phyloP scores from a whole-genome alignment of 2,888 invertebrate species.

The Artemia sp. region DNA sequence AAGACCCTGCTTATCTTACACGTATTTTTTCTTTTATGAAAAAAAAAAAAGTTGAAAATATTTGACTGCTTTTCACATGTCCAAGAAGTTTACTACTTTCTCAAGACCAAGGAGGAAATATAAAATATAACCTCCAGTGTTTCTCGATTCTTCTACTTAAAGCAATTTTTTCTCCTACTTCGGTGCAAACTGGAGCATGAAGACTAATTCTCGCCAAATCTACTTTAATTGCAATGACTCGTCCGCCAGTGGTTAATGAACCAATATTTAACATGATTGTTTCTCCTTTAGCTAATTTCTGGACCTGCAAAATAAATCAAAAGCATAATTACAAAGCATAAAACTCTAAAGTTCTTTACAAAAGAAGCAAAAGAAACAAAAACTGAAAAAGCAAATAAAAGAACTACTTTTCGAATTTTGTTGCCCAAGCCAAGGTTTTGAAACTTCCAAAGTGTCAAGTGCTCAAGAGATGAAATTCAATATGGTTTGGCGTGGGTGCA shows the following conservation, averaged over 20 bases:
- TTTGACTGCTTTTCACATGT: too few species aligned
- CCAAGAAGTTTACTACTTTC: too few species aligned
- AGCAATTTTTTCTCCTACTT: conserved; percentile 97
- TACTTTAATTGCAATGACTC: conserved; percentile 80
- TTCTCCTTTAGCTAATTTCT: conserved; percentile 75
- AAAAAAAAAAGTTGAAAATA: too few species aligned
- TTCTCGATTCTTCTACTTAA: conserved; percentile 94
- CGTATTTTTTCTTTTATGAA: too few species aligned
- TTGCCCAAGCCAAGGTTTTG: neutral
- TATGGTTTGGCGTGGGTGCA: too few species aligned
- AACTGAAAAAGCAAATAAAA: neutral
- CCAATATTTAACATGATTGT: conserved; percentile 95
- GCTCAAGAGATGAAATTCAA: too few species aligned
- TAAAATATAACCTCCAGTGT: conserved; percentile 71
- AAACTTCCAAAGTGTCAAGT: neutral
- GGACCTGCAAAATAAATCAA: conserved; percentile 41
- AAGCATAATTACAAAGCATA: conserved; percentile 5
- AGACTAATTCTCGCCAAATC: conserved; percentile 94
- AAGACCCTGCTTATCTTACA: too few species aligned
- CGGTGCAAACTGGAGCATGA: conserved; percentile 95
- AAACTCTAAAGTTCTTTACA: neutral
- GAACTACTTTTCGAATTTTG: neutral
- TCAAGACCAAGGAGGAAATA: too few species aligned
- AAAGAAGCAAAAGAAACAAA: neutral
- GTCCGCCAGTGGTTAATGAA: conserved; percentile 90